phyloP scores from a whole-genome alignment of 2,113 vertebrate species.

The Eonycteris spelaea region DNA sequence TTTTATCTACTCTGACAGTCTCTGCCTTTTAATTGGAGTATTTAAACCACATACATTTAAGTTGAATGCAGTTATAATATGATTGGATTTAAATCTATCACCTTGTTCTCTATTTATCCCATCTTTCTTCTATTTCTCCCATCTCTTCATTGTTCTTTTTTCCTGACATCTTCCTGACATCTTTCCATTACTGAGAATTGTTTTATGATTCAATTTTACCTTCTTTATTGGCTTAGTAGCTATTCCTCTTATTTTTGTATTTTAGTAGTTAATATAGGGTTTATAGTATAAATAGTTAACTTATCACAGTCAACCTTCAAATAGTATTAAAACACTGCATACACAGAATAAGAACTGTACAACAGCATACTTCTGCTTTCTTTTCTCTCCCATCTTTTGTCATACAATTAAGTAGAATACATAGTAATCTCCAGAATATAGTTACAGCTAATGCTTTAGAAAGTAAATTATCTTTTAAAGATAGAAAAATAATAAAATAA shows the following conservation, averaged over 20 bases:
- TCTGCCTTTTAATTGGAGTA: not conserved
- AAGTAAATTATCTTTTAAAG: not conserved
- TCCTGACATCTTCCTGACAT: not conserved
- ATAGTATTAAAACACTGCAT: not conserved
- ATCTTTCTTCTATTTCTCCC: not conserved
- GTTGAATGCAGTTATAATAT: not conserved
- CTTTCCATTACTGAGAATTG: not conserved
- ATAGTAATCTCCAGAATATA: not conserved
- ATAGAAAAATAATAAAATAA: not conserved
- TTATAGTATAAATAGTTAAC: not conserved
- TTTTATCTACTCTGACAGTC: not conserved
- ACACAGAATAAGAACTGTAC: not conserved
- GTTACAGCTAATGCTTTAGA: not conserved
- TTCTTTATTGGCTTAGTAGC: not conserved
- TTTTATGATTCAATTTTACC: not conserved
- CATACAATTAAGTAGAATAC: not conserved
- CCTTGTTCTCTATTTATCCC: not conserved
- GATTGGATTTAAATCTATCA: not conserved
- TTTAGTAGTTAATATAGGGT: not conserved
- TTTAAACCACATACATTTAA: not conserved
- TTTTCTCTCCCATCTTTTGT: not conserved
- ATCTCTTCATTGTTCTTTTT: not conserved
- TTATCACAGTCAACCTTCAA: not conserved
- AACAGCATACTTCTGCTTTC: not conserved
- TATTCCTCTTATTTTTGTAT: not conserved